Evolutionary conservation across 2,888 invertebrate genomes (phyloP).

Genomic region (Apodemia hepburni): DNA sequence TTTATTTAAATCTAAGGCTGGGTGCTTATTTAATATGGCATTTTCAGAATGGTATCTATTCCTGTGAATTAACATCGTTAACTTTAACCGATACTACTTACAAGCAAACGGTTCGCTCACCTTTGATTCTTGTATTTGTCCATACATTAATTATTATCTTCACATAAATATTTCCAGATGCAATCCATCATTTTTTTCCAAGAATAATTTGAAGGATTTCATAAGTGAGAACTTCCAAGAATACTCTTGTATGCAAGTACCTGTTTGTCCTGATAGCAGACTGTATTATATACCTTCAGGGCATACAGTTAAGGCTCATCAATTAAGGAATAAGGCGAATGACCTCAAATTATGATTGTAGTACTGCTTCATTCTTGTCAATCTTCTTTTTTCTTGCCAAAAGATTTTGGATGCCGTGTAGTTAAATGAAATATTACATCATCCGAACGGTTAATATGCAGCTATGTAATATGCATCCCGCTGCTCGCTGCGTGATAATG

Average conservation of each 20-base stretch:
- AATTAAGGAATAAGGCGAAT: conserved; percentile 6
- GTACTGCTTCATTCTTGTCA: neutral
- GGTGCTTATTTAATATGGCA: no score
- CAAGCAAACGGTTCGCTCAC: no score
- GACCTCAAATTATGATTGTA: neutral
- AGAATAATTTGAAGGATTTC: neutral
- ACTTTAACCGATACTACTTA: no score
- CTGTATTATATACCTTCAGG: neutral
- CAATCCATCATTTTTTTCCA: neutral
- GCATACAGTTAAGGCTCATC: neutral
- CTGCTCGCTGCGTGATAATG: no score
- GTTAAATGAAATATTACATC: conserved; percentile 4
- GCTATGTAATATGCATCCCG: neutral
- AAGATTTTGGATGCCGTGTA: neutral
- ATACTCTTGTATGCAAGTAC: neutral
- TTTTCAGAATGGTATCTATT: no score
- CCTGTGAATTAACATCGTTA: no score
- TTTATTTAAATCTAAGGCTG: no score
- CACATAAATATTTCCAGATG: neutral
- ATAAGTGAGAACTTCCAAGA: neutral
- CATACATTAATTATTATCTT: neutral
- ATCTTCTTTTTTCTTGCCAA: conserved; percentile 7
- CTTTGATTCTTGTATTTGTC: neutral
- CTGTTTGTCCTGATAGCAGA: neutral
- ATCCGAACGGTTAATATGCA: neutral